Conservation (phyloP, 2,888 invertebrate genomes). For the Drosophila mulleri region DNA sequence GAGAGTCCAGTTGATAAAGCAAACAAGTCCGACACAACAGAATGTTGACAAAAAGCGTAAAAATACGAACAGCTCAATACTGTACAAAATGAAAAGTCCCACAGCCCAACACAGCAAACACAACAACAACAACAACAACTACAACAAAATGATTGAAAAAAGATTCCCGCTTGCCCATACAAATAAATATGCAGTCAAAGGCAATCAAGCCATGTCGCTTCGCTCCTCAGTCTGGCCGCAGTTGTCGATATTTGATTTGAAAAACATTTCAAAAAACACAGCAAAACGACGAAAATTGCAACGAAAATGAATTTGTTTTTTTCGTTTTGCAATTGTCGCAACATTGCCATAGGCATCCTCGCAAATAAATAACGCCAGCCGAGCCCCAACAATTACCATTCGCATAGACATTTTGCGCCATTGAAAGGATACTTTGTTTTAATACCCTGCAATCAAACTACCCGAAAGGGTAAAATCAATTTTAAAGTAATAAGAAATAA, state of each 20-base stretch:
- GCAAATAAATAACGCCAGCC: conserved; percentile 61
- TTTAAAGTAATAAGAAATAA: too few relatives aligned
- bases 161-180: conserved; percentile 47
- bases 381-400: conserved; percentile 63
- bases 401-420: conserved; percentile 50
- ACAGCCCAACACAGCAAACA: conserved; percentile 38
- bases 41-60: conserved; percentile 75
- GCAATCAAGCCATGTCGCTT: conserved; percentile 70
- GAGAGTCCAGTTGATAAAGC: conserved; percentile 39
- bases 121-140: conserved; percentile 8
- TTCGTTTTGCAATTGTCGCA: conserved; percentile 57
- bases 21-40: conserved; percentile 61
- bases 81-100: conserved; percentile 57
- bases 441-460: conserved; percentile 10
- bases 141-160: conserved; percentile 29
- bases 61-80: conserved; percentile 63
- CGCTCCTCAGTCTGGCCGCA: conserved; percentile 51
- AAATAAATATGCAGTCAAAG: conserved; percentile 80
- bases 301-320: conserved; percentile 51
- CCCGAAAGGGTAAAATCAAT: too few relatives aligned
- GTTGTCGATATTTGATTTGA: conserved; percentile 80
- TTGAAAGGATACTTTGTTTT: conserved; percentile 51
- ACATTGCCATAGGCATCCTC: conserved; percentile 54
- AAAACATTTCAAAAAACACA: conserved; percentile 69
- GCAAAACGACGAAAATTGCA: conserved; percentile 44